Base-by-base conservation (phyloP, 2,113 vertebrate genomes). In the Micronycteris hirsuta region DNA sequence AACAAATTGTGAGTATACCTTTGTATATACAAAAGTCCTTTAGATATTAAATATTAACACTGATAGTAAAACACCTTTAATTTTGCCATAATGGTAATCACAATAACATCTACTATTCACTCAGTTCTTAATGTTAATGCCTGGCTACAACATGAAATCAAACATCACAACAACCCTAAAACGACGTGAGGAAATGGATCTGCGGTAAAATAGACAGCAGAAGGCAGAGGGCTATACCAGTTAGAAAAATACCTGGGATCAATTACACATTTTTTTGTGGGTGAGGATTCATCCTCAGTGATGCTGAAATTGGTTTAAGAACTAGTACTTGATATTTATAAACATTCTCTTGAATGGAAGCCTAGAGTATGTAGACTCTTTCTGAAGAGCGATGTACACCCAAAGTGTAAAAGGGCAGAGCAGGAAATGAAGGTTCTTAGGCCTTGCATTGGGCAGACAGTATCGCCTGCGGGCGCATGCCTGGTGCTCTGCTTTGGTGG, bases 81-180 rank as follows among this genome's bases (percentile, higher is more conserved):
- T 70, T 85, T 85, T 78, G 85, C 36, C 52, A 78, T 92, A 71
- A 65, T 54, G 52, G 54, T 67, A 92, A 94, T 92, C 83, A 88
- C 3, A 81, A 4, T 19, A 92, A 65, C 33, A 80, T 73, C 38
- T 58, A 47, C 71, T 9, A 71, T 31, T 84, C 31, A 41, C 38
- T 61, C 28, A 33, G 61, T 63, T 63, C 61, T 85, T 28, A 56
- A 84, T 65, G 73, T 92, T 84, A 49, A 47, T 89, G 85, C 22
- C 45, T 86, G 56, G 56, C 22, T 17, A 84, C 12, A 19, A 81
- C 7, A 26, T 31, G 20, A 22, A 76, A 28, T 45, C 43, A 81
- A 94, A 81, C 41, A 67, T 82, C 81, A 67, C 45, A 85, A 58
- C 45, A 85, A 45, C 7, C 26, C 85, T 81, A 58, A 93, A 49